Base-by-base conservation (phyloP, 2,797 vertebrate species). In the Eulemur albifrons region DNA sequence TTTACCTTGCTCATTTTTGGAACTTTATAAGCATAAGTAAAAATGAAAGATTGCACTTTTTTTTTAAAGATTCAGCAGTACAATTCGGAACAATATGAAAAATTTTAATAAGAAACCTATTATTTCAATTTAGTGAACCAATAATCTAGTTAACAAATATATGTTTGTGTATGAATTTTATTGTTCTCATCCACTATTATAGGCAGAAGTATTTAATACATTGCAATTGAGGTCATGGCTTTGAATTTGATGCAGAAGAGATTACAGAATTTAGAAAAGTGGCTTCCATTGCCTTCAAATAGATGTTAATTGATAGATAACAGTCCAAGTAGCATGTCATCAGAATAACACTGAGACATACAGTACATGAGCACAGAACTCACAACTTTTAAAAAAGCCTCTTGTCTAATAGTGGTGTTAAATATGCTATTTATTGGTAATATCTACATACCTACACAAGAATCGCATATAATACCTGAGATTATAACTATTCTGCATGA, bases 1-100 rank as follows among this genome's bases (percentile, higher is more conserved):
- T 86, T 72, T 83, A 92, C 20, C 38, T 93, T 88, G 23, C 72
- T 96, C 32, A 77, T 48, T 91, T 92, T 95, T 91, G 21, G 30
- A 91, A 57, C 20, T 6, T 93, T 69, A 89, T 67, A 73, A 93
- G 2, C 30, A 84, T 88, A 79, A 90, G 23, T 87, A 48, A 84
- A 97, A 90, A 80, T 79, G 2, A 88, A 96, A 92, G 32, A 90
- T 15, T 79, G 1, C 13, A 76, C 27, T 70, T 27, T 81, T 69
- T 87, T 81, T 48, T 35, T 79, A 32, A 83, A 72, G 27, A 93
- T 67, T 94, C 52, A 75, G 11, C 15, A 72, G 3, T 83, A 75
- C 18, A 35, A 92, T 1, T 90, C 15, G 81, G 40, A 73, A 65
- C 0, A 90, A 73, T 38, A 57, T 40, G 92, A 95, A 85, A 52